Conservation (phyloP, 2,113 vertebrate genomes). For the Agelaius phoeniceus region DNA sequence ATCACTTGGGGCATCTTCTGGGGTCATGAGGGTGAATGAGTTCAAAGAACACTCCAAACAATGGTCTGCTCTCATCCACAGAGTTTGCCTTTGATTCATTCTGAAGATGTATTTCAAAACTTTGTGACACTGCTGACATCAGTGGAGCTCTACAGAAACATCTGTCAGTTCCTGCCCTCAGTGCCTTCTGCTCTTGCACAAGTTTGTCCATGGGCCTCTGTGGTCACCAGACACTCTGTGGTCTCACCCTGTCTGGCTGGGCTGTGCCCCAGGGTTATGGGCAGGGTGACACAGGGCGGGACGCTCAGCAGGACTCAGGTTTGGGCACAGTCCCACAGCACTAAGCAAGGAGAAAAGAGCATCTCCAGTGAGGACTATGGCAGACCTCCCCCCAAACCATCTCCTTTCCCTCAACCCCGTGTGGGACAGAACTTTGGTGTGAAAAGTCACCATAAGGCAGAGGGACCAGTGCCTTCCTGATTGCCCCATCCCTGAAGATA, state of each 20-base stretch:
- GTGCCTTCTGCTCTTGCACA: not conserved
- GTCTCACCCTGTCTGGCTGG: not conserved
- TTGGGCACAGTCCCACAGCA: rapidly evolving
- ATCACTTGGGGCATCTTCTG: not conserved
- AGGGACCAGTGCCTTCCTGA: not conserved
- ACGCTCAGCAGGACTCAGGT: rapidly evolving
- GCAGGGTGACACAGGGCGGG: not conserved
- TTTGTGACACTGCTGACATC: not conserved
- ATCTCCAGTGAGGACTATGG: not conserved
- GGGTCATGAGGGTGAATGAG: not conserved
- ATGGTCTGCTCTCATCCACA: not conserved
- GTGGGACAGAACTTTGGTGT: not conserved
- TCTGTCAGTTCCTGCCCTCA: not conserved
- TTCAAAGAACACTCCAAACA: not conserved
- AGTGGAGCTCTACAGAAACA: not conserved
- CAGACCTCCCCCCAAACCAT: not conserved
- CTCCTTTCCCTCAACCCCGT: not conserved
- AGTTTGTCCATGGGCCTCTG: not conserved
- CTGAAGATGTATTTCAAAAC: not conserved
- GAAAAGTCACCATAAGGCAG: not conserved
- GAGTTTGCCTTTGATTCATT: not conserved
- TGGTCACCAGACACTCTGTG: not conserved
- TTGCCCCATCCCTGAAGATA: not conserved
- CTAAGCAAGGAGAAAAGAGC: not conserved
- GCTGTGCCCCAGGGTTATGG: not conserved